phyloP scores from a whole-genome alignment of 2,888 invertebrate species.

The Apotomis betuletana region DNA sequence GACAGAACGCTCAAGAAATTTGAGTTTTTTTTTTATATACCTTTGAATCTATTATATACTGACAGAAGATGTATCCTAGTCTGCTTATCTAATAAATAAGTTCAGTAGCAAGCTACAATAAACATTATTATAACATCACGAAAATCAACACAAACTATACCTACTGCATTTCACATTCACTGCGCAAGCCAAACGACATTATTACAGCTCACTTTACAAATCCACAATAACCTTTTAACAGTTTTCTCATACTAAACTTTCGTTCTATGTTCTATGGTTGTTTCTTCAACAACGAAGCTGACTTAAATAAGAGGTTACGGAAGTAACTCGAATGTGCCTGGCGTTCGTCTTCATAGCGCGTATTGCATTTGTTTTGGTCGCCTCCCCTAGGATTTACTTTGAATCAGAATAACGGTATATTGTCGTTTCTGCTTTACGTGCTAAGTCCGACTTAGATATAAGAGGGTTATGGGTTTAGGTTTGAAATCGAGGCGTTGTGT shows the following conservation, averaged over 20 bases:
- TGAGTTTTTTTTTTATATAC: too few relatives aligned
- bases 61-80: too few relatives aligned
- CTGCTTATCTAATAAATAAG: too few relatives aligned
- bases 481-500: too few relatives aligned
- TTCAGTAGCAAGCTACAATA: too few relatives aligned
- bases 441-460: not conserved
- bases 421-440: conserved; percentile 21
- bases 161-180: conserved; percentile 19
- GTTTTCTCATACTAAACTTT: not conserved
- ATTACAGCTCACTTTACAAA: not conserved
- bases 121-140: too few relatives aligned
- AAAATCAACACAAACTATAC: conserved; percentile 2
- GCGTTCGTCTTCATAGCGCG: conserved; percentile 55
- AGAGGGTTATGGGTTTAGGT: not conserved
- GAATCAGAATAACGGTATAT: conserved; percentile 40
- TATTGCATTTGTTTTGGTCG: conserved; percentile 29
- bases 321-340: conserved; percentile 52
- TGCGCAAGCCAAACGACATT: conserved; percentile 8
- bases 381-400: conserved; percentile 28
- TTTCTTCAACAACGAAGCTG: conserved; percentile 20
- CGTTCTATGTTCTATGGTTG: not conserved
- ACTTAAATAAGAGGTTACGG: conserved; percentile 22
- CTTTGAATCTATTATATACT: too few relatives aligned
- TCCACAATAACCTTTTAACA: not conserved
- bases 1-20: too few relatives aligned